phyloP scores from a whole-genome alignment of 2,797 vertebrate species.

The Meda fulgida region DNA sequence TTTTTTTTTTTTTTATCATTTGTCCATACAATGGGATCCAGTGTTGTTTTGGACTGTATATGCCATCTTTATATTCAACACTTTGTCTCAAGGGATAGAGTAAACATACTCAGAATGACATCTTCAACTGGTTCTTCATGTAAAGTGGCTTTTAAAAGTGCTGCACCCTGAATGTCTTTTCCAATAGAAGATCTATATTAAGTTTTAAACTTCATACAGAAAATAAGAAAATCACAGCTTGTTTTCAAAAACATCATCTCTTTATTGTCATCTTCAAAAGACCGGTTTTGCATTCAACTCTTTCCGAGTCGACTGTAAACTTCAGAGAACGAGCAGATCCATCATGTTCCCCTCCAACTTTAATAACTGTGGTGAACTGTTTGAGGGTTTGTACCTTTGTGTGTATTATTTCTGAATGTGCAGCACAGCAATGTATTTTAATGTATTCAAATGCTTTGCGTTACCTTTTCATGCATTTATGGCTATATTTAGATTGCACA shows the following conservation, averaged over 20 bases:
- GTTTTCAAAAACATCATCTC: constrained; percentile 48
- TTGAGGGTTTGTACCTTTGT: constrained; percentile 34
- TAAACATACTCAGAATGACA: background rate
- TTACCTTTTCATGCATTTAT: constrained; percentile 43
- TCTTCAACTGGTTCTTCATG: background rate
- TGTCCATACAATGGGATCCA: background rate
- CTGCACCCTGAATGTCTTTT: background rate
- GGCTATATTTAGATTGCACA: constrained; percentile 33
- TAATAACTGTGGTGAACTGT: constrained; percentile 45
- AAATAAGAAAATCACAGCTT: background rate
- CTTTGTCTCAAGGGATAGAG: background rate
- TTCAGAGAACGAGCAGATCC: constrained; percentile 47
- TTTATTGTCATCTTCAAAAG: constrained; percentile 62
- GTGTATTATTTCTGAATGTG: constrained; percentile 19
- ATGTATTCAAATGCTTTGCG: constrained; percentile 14
- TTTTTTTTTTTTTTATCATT: background rate
- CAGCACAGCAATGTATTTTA: constrained; percentile 18
- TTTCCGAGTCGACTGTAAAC: constrained; percentile 34
- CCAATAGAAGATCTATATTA: background rate
- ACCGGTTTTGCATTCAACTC: constrained; percentile 48
- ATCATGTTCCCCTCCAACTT: constrained; percentile 38
- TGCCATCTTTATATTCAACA: background rate
- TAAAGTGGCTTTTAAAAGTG: background rate
- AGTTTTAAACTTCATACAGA: background rate
- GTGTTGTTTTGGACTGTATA: background rate